Evolutionary conservation across 1,140 invertebrate species (phyloP), one percentile per base, ranked within the genome.

Genomic region (Drosophila subpulchrella): DNA sequence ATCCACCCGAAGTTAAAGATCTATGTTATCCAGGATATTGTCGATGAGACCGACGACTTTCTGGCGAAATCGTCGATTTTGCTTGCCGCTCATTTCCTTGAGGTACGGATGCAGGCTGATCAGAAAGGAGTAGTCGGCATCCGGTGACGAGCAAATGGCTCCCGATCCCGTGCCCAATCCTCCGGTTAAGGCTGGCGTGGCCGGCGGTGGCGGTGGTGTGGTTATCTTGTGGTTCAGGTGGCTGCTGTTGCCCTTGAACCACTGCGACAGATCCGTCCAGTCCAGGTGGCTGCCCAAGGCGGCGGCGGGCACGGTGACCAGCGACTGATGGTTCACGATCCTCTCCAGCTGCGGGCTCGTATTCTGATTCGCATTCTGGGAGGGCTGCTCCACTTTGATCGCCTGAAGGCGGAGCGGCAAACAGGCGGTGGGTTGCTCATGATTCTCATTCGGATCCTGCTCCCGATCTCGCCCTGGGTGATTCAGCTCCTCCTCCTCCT

Each of bases 31-130:
- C 60, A 91, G 86, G 8, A 91, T 66, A 59, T 75, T 78, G 57
- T 91, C 90, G 17, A 91, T 91, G 13, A 91, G 86, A 0, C 75
- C 90, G 0, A 91, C 60, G 6, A 91, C 90, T 38, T 91, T 91
- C 39, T 91, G 90, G 20, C 83, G 81, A 71, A 91, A 91, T 34
- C 86, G 78, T 2, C 90, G 78, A 58, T 89, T 91, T 48, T 91
- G 90, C 58, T 91, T 91, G 61, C 90, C 90, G 44, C 66, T 83
- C 90, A 91, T 91, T 46, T 91, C 90, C 56, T 83, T 91, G 27
- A 91, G 54, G 68, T 82, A 91, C 36, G 90, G 90, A 77, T 85
- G 86, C 60, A 91, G 80, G 54, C 90, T 91, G 54, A 91, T 90
- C 47, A 91, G 57, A 61, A 91, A 91, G 32, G 75, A 86, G 67